These are phyloP conservation scores for Phalanger gymnotis DNA, from an alignment of 2,797 vertebrate species.

Conservation along the genomic window DNA sequence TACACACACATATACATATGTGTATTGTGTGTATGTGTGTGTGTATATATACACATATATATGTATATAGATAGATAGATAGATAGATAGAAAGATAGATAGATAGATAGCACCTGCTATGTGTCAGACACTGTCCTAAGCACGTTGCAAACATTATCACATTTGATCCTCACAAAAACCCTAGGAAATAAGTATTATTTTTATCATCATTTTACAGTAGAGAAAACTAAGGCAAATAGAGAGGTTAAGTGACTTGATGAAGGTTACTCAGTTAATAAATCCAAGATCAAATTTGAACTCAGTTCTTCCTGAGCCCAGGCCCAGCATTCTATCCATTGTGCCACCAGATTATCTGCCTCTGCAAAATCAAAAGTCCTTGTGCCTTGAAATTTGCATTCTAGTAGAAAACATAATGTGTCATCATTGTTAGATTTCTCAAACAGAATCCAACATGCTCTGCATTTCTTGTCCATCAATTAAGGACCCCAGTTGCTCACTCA, in stretches of 20 bases:
- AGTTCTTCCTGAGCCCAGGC: no score
- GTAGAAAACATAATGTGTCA: neutral
- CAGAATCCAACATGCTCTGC: neutral
- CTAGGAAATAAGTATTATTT: neutral
- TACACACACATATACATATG: no score
- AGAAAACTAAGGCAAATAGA: no score
- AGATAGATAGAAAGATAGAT: no score
- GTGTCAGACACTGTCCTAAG: neutral
- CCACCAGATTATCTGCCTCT: neutral
- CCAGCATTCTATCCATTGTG: no score
- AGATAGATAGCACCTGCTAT: neutral
- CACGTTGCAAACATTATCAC: neutral
- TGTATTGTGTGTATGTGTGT: no score
- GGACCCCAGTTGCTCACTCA: no score
- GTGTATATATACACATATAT: neutral
- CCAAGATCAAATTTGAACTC: neutral
- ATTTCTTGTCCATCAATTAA: neutral
- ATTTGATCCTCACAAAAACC: neutral
- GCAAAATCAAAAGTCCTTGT: neutral
- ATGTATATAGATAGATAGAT: neutral
- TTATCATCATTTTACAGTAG: no score
- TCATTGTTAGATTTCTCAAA: neutral
- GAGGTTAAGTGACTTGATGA: no score
- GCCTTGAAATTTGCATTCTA: neutral
- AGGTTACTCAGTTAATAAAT: neutral